A percentile compares a stretch with the other conserved stretches of the same genome.
Conservation (phyloP, 1,140 invertebrate species). For the Lepidurus apus region DNA sequence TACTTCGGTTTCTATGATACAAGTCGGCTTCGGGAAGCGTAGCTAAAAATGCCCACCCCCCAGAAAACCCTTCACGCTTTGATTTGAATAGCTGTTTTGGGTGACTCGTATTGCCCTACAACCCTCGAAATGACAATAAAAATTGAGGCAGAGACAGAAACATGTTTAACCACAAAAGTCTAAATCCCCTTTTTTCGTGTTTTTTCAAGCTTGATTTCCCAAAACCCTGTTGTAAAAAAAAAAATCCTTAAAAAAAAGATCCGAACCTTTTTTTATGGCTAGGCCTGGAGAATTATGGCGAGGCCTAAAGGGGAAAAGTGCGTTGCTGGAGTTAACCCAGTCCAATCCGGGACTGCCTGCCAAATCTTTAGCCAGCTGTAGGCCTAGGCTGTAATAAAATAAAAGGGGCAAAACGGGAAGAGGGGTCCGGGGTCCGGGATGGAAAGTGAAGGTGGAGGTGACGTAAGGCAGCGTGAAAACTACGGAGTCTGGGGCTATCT, state of each 20-base stretch:
- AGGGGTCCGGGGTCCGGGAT: background rate
- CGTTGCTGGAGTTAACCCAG: background rate
- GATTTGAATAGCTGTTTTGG: background rate
- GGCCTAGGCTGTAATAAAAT: background rate
- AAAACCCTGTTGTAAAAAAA: slow-evolving; percentile 8
- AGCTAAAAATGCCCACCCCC: background rate
- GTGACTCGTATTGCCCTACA: background rate
- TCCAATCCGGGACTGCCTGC: slow-evolving; percentile 6
- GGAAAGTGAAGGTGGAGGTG: background rate
- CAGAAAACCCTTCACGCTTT: background rate
- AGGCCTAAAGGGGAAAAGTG: background rate
- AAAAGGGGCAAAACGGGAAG: background rate
- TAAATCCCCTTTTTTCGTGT: background rate
- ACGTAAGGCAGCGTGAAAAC: slow-evolving; percentile 21
- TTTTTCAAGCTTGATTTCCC: background rate
- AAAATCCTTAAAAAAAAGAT: background rate
- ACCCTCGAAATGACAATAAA: slow-evolving; percentile 3
- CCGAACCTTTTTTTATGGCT: background rate
- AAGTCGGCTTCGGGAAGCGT: background rate
- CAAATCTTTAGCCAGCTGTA: slow-evolving; percentile 5
- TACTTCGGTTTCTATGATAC: background rate
- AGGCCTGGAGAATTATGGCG: background rate
- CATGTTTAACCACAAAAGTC: background rate
- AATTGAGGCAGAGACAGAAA: slow-evolving; percentile 1
- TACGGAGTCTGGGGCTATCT: slow-evolving; percentile 9